Base-by-base conservation (phyloP, 2,113 vertebrate species). In the Xenopus laevis region DNA sequence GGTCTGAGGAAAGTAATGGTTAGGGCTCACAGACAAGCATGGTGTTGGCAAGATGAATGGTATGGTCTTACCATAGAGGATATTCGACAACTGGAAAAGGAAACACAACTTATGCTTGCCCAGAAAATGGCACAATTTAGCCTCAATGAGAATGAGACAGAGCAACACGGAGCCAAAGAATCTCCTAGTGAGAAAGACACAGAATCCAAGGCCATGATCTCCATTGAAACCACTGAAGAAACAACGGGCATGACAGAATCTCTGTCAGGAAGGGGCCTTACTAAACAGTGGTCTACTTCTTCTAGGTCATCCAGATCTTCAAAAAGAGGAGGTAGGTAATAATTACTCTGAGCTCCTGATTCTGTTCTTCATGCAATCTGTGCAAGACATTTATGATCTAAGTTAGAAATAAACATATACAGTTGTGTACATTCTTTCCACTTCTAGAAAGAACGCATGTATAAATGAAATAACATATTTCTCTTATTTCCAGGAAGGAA, bases 1-100 rank as follows among this genome's bases (percentile, higher is more conserved):
- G 96, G 94, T 23, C 86, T 98, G 23, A 87, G 97, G 86, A 98
- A 96, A 83, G 96, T 98, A 74, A 98, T 98, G 95, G 94, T 98
- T 18, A 89, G 95, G 53, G 97, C 97, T 17, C 97, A 99, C 84
- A 91, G 97, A 30, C 97, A 99, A 87, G 97, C 97, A 16, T 99
- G 97, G 97, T 99, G 97, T 85, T 99, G 97, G 97, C 97, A 99
- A 87, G 97, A 99, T 0, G 97, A 99, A 55, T 99, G 97, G 97
- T 97, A 91, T 0, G 97, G 97, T 61, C 91, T 99, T 78, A 98
- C 91, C 82, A 99, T 99, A 1, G 97, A 98, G 81, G 94, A 99
- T 82, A 99, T 99, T 85, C 86, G 97, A 71, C 92, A 93, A 82
- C 90, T 99, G 82, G 97, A 99, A 87, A 94, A 94, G 82, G 97